phyloP scores from a whole-genome alignment of 2,113 vertebrate species.

The Charina bottae region DNA sequence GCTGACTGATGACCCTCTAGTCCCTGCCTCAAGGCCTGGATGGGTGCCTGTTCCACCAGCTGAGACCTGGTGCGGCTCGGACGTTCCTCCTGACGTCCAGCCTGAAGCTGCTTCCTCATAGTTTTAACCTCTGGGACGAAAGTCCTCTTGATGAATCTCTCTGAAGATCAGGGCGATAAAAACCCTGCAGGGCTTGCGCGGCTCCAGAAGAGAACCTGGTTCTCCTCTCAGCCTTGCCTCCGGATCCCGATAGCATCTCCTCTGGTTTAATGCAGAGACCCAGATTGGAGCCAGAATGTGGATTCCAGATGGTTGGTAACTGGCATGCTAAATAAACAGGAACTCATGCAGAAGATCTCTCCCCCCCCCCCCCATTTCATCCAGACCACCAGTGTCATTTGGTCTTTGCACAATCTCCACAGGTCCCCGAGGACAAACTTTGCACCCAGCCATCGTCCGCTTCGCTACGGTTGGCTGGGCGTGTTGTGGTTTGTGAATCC shows the following conservation, averaged over 20 bases:
- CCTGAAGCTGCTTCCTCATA: no score
- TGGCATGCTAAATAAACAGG: not conserved
- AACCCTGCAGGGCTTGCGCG: not conserved
- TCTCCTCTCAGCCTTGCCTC: not conserved
- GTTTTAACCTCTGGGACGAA: no score
- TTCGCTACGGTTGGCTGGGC: no score
- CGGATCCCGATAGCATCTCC: not conserved
- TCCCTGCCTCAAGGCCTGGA: no score
- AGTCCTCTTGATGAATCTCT: not conserved
- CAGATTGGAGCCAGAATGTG: not conserved
- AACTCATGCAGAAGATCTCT: not conserved
- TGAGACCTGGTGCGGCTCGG: no score
- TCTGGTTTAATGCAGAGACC: not conserved
- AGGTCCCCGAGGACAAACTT: no score
- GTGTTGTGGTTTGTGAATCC: no score
- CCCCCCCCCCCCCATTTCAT: not conserved
- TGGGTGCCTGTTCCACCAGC: no score
- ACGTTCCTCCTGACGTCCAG: no score
- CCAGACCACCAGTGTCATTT: not conserved
- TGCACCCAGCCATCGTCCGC: no score
- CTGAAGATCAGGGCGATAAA: not conserved
- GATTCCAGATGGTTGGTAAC: not conserved
- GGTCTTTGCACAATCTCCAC: no score
- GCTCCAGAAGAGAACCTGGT: not conserved
- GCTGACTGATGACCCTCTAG: no score